Evolutionary conservation across 2,113 vertebrate genomes (phyloP).

Genomic region (Tauraco erythrolophus): DNA sequence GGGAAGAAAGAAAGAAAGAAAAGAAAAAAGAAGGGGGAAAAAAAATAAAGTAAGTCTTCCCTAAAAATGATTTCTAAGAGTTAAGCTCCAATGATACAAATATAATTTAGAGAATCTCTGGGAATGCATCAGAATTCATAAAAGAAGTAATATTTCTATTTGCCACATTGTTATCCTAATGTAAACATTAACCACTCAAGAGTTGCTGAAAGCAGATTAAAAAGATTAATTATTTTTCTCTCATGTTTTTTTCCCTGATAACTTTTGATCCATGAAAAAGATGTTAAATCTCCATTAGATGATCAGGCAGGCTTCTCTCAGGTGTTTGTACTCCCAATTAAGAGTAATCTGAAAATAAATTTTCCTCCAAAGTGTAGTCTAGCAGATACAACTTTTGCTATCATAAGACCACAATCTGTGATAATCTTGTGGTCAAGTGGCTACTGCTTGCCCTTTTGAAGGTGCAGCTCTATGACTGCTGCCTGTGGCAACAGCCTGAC

Average conservation of each 20-base stretch:
- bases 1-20: too few species aligned
- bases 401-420: not conserved
- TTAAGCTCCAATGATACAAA: not conserved
- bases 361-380: not conserved
- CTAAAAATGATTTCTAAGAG: not conserved
- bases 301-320: not conserved
- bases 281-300: not conserved
- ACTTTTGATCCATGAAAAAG: not conserved
- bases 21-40: not conserved
- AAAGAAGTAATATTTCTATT: not conserved
- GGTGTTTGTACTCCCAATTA: not conserved
- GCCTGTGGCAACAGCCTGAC: not conserved
- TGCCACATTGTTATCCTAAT: not conserved
- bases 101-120: not conserved
- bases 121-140: not conserved
- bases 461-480: not conserved
- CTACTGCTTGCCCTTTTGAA: not conserved
- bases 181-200: not conserved
- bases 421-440: rapidly evolving
- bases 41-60: too few species aligned
- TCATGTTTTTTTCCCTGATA: not conserved
- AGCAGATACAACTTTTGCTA: not conserved
- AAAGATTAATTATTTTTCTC: not conserved
- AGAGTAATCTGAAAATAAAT: not conserved
- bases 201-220: not conserved